Base-by-base conservation (phyloP, 2,888 invertebrate species). In the Melieria picta region DNA sequence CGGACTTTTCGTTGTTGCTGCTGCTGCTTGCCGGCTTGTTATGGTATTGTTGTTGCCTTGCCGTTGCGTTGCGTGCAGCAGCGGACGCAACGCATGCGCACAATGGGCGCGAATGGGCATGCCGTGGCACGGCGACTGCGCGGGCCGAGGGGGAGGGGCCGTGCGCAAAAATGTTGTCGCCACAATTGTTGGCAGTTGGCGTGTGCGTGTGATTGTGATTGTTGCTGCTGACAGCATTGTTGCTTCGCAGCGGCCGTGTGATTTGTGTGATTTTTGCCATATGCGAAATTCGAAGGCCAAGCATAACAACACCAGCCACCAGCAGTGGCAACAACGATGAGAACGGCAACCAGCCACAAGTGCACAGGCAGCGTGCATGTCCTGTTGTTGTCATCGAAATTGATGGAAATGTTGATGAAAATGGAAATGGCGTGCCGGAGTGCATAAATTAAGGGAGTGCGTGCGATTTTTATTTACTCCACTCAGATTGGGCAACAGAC, bases 1-100 rank as follows among this genome's bases (percentile, higher is more conserved):
- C 79, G 81, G 81, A 80, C 78, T 84, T 82, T 81, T 82, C 82
- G 11, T 50, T 50, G 9, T 50, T 50, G 9, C 50, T 79, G 80
- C 80, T 9, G 9, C 9, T 50, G 11, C 11, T 50, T 50, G 9
- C 11, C 10, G 9, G 11, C 11, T 52, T 52, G 7, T 52, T 9
- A 55, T 65, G 58, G 30, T 13, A n/a, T 42, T 45, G 10, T 42
- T 42, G 43, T 65, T 55, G 43, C 55, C 45, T 9, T 52, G 30
- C 52, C n/a, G 13, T 13, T 13, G 13, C 13, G 74, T 73, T 73
- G 68, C 48, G 71, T 75, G 70, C 56, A 66, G 13, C 43, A 43
- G 16, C 30, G 57, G 7, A 58, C 58, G 58, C 58, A 52, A 9
- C 52, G 13, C 11, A 13, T 52, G 52, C 9, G 13, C 52, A 13